phyloP scores from a whole-genome alignment of 2,113 vertebrate species.

The Eira barbara region DNA sequence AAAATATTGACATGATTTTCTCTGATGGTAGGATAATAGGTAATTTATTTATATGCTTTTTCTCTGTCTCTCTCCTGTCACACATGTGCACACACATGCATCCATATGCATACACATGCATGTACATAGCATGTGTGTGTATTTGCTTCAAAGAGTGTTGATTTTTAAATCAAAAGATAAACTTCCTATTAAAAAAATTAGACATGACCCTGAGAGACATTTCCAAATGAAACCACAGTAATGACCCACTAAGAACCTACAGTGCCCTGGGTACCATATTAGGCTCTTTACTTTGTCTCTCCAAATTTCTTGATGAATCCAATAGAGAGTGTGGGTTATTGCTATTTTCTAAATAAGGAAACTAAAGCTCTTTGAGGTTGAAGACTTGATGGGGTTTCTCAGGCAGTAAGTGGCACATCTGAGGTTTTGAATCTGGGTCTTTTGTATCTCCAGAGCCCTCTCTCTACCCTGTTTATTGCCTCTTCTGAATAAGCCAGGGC shows the following conservation, averaged over 20 bases:
- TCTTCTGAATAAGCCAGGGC: neutral
- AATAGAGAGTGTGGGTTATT: neutral
- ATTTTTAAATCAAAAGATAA: constrained; percentile 8
- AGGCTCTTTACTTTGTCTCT: neutral
- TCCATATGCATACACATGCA: neutral
- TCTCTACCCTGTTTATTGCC: neutral
- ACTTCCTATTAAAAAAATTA: neutral
- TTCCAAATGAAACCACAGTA: neutral
- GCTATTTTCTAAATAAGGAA: neutral
- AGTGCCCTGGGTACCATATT: neutral
- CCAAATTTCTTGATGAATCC: neutral
- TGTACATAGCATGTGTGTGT: neutral
- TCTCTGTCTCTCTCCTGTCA: neutral
- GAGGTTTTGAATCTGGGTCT: neutral
- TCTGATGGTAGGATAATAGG: neutral
- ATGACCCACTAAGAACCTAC: neutral
- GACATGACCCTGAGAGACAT: neutral
- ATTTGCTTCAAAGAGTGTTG: neutral
- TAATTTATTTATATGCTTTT: neutral
- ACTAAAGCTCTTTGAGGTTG: neutral
- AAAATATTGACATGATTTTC: neutral
- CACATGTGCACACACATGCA: neutral
- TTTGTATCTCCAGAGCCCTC: no score
- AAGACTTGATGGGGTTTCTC: neutral
- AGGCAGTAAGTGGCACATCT: neutral